A percentile compares a stretch with the other conserved stretches of the same genome.
Conservation (phyloP, 1,140 invertebrate genomes). For the Agraylea sexmaculata region DNA sequence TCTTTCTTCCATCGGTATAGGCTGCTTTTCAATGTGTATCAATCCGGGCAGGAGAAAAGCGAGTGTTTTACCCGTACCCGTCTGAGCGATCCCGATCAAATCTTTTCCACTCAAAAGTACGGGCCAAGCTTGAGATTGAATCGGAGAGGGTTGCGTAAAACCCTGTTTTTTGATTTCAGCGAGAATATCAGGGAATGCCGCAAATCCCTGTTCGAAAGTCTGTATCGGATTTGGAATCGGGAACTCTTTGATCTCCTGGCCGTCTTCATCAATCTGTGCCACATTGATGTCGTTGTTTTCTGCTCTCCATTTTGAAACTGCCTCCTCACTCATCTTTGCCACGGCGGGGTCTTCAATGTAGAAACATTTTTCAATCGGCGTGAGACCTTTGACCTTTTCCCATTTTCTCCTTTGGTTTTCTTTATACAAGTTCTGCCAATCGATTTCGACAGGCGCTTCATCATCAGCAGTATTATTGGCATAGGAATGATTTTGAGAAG, state of each 20-base stretch:
- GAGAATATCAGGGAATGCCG: constrained; percentile 70
- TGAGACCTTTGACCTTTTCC: constrained; percentile 48
- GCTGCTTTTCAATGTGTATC: constrained; percentile 77
- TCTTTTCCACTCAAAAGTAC: constrained; percentile 73
- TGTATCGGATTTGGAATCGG: constrained; percentile 68
- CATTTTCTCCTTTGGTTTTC: constrained; percentile 41
- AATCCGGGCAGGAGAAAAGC: constrained; percentile 85
- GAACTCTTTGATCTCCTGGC: constrained; percentile 9
- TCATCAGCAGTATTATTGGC: too few relatives aligned
- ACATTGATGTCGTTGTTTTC: constrained; percentile 66
- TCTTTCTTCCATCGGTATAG: constrained; percentile 50
- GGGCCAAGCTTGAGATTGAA: constrained; percentile 86
- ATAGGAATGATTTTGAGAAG: too few relatives aligned
- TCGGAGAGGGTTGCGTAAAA: constrained; percentile 78
- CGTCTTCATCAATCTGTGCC: constrained; percentile 28
- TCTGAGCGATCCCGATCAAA: constrained; percentile 89
- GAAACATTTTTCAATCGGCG: constrained; percentile 67
- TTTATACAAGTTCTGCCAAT: constrained; percentile 31
- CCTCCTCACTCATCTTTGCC: constrained; percentile 44
- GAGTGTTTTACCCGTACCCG: constrained; percentile 82
- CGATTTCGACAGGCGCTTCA: constrained; percentile 28
- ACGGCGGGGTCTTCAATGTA: constrained; percentile 69
- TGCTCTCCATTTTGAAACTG: constrained; percentile 49
- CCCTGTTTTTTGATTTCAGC: constrained; percentile 69
- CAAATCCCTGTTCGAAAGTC: constrained; percentile 78